These are phyloP conservation scores for Capreolus pygargus DNA, from an alignment of 2,113 vertebrate genomes.

Conservation along the genomic window DNA sequence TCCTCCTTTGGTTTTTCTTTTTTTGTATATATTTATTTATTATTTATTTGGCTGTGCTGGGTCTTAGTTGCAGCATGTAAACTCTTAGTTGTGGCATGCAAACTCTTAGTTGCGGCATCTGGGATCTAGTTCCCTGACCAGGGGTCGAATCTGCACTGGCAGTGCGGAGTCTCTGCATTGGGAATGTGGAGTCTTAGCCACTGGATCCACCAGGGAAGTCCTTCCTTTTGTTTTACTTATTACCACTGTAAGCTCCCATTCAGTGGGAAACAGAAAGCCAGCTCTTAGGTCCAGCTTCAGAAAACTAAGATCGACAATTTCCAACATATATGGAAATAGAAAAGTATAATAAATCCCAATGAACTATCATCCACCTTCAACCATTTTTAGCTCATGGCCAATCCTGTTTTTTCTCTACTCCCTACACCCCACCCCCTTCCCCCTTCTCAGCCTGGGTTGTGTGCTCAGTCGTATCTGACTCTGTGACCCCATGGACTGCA, in stretches of 20 bases:
- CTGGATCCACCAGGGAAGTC: neutral
- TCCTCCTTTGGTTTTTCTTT: neutral
- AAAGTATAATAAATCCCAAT: neutral
- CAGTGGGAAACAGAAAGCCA: neutral
- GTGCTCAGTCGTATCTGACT: neutral
- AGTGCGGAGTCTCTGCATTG: neutral
- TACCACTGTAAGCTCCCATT: neutral
- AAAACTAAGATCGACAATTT: neutral
- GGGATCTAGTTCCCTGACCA: neutral
- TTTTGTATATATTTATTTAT: neutral
- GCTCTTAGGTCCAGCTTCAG: neutral
- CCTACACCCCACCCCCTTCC: fast-evolving
- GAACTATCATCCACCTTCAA: neutral
- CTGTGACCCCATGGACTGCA: neutral
- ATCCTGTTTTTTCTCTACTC: neutral
- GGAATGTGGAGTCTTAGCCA: neutral
- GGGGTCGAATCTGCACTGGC: neutral
- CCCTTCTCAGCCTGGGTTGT: neutral
- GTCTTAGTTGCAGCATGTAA: neutral
- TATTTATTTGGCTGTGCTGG: neutral
- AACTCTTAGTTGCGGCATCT: neutral
- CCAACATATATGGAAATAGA: neutral
- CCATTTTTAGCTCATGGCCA: neutral
- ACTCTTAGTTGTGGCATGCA: neutral
- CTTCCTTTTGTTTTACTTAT: neutral